Evolutionary conservation across 1,140 invertebrate genomes (phyloP).

Genomic region (Ceratoteleas bidentatus): DNA sequence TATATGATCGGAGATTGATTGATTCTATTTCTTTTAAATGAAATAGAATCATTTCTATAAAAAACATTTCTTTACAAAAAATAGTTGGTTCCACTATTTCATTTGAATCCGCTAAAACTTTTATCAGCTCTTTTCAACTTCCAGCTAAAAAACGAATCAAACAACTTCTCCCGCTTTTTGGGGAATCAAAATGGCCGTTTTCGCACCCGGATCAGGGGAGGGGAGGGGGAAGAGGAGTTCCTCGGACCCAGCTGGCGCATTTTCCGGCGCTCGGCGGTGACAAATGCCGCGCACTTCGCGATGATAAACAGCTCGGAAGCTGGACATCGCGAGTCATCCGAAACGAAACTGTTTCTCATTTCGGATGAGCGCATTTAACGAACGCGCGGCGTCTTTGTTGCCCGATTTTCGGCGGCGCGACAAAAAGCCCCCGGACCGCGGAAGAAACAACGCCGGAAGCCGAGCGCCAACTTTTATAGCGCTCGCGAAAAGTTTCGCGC

Average conservation of each 20-base stretch:
- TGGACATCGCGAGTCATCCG: constrained; percentile 58
- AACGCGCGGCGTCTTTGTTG: constrained; percentile 50
- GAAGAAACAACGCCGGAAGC: constrained; percentile 38
- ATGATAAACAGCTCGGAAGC: constrained; percentile 65
- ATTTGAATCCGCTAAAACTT: too few relatives aligned
- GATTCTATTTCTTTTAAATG: too few relatives aligned
- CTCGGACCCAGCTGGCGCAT: constrained; percentile 40
- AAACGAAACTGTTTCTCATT: constrained; percentile 64
- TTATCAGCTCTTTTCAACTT: too few relatives aligned
- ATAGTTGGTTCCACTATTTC: too few relatives aligned
- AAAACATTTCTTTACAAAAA: too few relatives aligned
- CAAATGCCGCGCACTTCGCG: constrained; percentile 54
- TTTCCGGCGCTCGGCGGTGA: constrained; percentile 53
- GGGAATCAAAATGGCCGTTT: constrained; percentile 20
- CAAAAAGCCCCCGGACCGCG: constrained; percentile 26
- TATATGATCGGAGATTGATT: too few relatives aligned
- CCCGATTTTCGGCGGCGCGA: constrained; percentile 28
- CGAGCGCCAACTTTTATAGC: constrained; percentile 31
- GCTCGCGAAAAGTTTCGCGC: constrained; percentile 29
- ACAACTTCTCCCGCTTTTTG: too few relatives aligned
- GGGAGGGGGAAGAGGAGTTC: background rate
- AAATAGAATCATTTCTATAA: too few relatives aligned
- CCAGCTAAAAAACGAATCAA: too few relatives aligned
- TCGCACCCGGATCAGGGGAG: constrained; percentile 27
- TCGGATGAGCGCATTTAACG: constrained; percentile 62